Conservation (phyloP, 2,797 vertebrate genomes). For the Notolabrus celidotus region DNA sequence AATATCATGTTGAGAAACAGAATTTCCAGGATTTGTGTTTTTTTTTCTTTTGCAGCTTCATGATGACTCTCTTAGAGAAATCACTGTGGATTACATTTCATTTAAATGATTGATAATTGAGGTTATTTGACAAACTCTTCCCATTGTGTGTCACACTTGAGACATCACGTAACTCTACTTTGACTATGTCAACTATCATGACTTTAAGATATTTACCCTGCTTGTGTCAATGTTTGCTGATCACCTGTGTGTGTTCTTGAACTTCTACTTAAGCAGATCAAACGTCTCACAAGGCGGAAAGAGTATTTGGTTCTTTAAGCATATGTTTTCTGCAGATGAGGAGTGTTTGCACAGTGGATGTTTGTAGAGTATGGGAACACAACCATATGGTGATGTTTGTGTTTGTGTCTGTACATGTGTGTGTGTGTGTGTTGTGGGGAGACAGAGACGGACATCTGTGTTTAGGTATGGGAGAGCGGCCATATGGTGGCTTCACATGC, state of each 20-base stretch:
- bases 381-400: conserved; percentile 35
- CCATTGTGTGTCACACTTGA: neutral
- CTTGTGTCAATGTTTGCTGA: conserved; percentile 6
- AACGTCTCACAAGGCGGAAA: neutral
- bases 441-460: conserved; percentile 9
- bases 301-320: neutral
- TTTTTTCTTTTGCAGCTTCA: neutral
- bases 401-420: no score
- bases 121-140: neutral
- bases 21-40: no score
- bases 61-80: neutral
- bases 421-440: neutral
- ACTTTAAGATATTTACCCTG: neutral
- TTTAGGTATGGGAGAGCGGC: conserved; percentile 16
- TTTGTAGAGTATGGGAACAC: conserved; percentile 1
- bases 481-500: conserved; percentile 29
- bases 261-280: neutral
- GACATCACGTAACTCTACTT: neutral
- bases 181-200: neutral
- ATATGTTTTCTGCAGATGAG: neutral
- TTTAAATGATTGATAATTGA: neutral
- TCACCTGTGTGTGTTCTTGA: neutral
- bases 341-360: conserved; percentile 5
- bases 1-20: neutral
- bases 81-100: neutral